Base-by-base conservation (phyloP, 35 echinoderm and acorn worm genomes). In the Apostichopus californicus region DNA sequence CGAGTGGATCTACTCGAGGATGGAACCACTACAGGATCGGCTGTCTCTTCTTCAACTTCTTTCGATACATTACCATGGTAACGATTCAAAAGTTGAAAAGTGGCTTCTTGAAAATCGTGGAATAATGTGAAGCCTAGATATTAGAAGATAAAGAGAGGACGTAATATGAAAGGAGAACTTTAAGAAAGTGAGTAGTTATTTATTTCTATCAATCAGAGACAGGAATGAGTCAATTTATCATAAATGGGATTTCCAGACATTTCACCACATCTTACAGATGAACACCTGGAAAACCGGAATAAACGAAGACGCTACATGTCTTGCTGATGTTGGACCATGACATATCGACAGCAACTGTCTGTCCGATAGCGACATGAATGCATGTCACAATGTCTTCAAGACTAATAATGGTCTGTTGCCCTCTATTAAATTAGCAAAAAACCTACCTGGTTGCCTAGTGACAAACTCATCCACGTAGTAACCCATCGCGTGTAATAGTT, bases 401-500 rank as follows among this genome's bases (percentile, higher is more conserved):
- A 34, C 28, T 34, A 34, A 34, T 34, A 34, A 60, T 60, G 58
- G 58, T 12, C 58, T 60, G 58, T 3, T 60, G 58, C 58, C 58
- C 58, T 60, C 58, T 60, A 60, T 12, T 0, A 34, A 34, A 34
- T 34, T 34, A 34, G 58, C 58, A 60, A 60, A 60, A 63, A n/a
- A 25, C 86, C 84, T 13, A 78, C 72, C 77, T 93, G 92, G 92
- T 93, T 94, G 4, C 7, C 73, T 55, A 57, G 71, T 57, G 6
- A 26, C 20, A 52, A 91, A 77, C 2, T 78, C 73, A 78, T 78
- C 56, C 54, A 79, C 71, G n/a, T 79, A 78, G 73, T 55, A 91
- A 18, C 95, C 95, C 83, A 96, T 73, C 22, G 92, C 90, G 46
- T 96, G 95, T 20, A 99, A 65, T n/a, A 99, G 70, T 56, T 99